Evolutionary conservation across 2,888 invertebrate species (phyloP).

Genomic region (Cantharis flavilabris): DNA sequence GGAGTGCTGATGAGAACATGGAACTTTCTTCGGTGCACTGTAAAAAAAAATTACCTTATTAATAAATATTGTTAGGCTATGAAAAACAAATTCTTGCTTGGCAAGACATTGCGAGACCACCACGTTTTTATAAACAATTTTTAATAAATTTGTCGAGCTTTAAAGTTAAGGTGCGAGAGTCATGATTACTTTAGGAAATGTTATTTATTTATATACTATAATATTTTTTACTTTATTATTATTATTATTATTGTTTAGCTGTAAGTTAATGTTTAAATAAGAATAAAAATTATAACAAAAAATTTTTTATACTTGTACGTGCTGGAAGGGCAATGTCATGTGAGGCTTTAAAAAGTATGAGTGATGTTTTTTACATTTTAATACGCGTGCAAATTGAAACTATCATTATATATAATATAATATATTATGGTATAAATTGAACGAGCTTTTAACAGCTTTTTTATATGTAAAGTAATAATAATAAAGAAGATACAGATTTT

Average conservation of each 20-base stretch:
- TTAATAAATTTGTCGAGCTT: slow-evolving; percentile 22
- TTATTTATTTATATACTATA: slow-evolving; percentile 29
- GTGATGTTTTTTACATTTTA: slow-evolving; percentile 50
- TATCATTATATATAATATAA: slow-evolving; percentile 41
- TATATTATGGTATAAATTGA: slow-evolving; percentile 55
- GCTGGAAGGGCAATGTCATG: slow-evolving; percentile 27
- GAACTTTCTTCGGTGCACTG: slow-evolving; percentile 48
- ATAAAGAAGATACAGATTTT: slow-evolving; percentile 57
- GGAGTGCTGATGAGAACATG: slow-evolving; percentile 11
- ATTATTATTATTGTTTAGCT: slow-evolving; percentile 28
- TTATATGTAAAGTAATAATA: slow-evolving; percentile 55
- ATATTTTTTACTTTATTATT: slow-evolving; percentile 14
- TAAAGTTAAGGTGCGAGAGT: slow-evolving; percentile 16
- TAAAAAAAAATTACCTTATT: slow-evolving; percentile 52
- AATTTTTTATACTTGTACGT: slow-evolving; percentile 14
- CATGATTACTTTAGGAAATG: slow-evolving; percentile 28
- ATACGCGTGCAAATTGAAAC: slow-evolving; percentile 54
- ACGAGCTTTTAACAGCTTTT: slow-evolving; percentile 59
- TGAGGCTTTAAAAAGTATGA: slow-evolving; percentile 43
- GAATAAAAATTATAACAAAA: neutral
- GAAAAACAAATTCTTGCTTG: slow-evolving; percentile 40
- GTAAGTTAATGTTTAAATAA: slow-evolving; percentile 16
- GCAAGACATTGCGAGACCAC: slow-evolving; percentile 26
- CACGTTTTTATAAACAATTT: slow-evolving; percentile 14
- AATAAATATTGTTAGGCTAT: slow-evolving; percentile 52